A percentile compares a stretch with the other conserved stretches of the same genome.
Evolutionary conservation across 64 coral and sea anemone genomes (phyloP).

Genomic region (Platygyra sinensis): DNA sequence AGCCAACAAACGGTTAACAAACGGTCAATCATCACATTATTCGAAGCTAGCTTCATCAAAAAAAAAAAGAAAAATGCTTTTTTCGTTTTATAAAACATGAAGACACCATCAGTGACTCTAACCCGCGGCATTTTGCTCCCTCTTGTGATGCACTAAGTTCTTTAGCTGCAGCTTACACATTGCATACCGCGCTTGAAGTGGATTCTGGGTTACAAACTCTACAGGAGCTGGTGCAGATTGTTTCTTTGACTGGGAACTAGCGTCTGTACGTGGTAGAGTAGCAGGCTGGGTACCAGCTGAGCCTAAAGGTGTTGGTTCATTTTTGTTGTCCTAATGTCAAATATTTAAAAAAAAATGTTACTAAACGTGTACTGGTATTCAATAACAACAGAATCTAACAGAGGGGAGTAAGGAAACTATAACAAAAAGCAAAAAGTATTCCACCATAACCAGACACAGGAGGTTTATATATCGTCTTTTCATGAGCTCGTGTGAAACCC

Average conservation of each 20-base stretch:
- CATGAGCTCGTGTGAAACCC: too few relatives aligned
- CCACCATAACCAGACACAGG: too few relatives aligned
- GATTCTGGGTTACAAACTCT: constrained; percentile 64
- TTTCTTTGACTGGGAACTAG: constrained; percentile 28
- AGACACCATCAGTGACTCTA: neutral
- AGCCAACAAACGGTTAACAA: too few relatives aligned
- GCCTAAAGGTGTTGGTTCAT: neutral
- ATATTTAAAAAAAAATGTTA: neutral
- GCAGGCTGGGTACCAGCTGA: neutral
- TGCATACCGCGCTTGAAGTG: constrained; percentile 72
- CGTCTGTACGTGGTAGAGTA: neutral
- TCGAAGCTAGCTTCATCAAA: neutral
- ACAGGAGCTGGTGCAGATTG: neutral
- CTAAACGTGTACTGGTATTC: too few relatives aligned
- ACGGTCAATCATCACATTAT: neutral
- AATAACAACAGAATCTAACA: too few relatives aligned
- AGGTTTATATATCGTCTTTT: too few relatives aligned
- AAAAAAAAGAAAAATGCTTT: neutral
- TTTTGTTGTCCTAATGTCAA: constrained; percentile 17
- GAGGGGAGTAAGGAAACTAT: too few relatives aligned
- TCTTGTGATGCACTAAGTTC: constrained; percentile 88
- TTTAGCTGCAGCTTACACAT: constrained; percentile 73
- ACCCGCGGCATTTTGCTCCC: constrained; percentile 89
- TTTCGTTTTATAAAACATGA: neutral
- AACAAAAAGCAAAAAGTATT: too few relatives aligned